Evolutionary conservation across 2,888 invertebrate species (phyloP), one percentile per base, ranked within the genome.

Genomic region (Caenorhabditis auriculariae): DNA sequence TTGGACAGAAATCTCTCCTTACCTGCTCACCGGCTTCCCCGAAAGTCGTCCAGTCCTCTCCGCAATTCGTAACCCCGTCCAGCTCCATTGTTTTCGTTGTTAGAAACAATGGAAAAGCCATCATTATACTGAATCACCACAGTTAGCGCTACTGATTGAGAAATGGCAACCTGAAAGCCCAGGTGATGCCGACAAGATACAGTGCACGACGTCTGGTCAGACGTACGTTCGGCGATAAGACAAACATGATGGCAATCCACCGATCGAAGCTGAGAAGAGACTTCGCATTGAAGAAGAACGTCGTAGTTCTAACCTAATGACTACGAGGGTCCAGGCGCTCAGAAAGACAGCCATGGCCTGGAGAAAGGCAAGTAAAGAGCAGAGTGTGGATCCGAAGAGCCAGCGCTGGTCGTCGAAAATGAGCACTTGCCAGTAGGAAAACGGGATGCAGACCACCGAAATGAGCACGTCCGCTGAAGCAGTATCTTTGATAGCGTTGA

Each of bases 391-490:
- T n/a, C 84, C 84, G 66, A 84, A 84, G 3, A 83, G 81, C 84
- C 84, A 84, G 41, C 82, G 78, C 49, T 78, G 79, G 51, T 78
- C 77, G 60, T 78, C 75, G 37, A 83, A 75, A 7, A 84, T 75
- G 21, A 84, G 66, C 57, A 82, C 83, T 43, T 83, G 82, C 66
- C 84, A 81, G 63, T 84, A 83, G 41, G 82, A 82, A 63, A 83
- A 82, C 6, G 84, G 84, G 49, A 85, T 83, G 67, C 84, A 84
- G 55, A 84, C 74, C 5, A 83, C 70, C 3, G 83, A 81, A 79
- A 84, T 84, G 42, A 84, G 69, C n/a, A 84, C 76, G 67, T 84
- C 84, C 39, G 82, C 81, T 45, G 80, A 51, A 59, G 35, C 17
- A 24, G 3, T 15, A 27, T 7, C 15, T 19, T 15, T 5, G 5